Percentiles rank a stretch among this genome's conserved stretches.
Conservation (phyloP, 2,888 invertebrate genomes). For the Poecilobothrus nobilitatus region DNA sequence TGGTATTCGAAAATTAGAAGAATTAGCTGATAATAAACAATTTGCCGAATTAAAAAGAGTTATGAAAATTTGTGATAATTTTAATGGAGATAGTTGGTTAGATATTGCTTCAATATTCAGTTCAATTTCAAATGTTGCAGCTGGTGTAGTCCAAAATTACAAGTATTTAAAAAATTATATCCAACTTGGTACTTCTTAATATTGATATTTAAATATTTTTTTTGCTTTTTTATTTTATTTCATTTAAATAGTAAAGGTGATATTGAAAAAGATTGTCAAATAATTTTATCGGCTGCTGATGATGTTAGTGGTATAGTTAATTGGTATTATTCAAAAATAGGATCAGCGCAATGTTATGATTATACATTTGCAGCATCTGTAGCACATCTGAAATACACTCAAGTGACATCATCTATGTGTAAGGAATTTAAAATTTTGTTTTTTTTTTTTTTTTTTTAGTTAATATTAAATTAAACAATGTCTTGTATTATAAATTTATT, state of each 20-base stretch:
- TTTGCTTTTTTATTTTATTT: slow-evolving; percentile 16
- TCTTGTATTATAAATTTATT: slow-evolving; percentile 20
- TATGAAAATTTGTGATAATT: slow-evolving; percentile 29
- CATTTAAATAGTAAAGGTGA: slow-evolving; percentile 27
- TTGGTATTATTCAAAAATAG: slow-evolving; percentile 27
- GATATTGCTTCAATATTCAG: slow-evolving; percentile 31
- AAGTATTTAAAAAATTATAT: slow-evolving; percentile 20
- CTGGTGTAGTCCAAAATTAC: slow-evolving; percentile 31
- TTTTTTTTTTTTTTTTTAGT: too few relatives aligned
- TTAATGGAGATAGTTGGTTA: slow-evolving; percentile 24
- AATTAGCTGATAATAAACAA: slow-evolving; percentile 23
- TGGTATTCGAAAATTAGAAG: slow-evolving; percentile 30
- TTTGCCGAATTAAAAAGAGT: slow-evolving; percentile 23
- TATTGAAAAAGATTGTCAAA: slow-evolving; percentile 31
- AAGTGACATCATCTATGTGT: slow-evolving; percentile 29
- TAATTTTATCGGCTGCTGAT: slow-evolving; percentile 30
- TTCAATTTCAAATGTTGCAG: slow-evolving; percentile 30
- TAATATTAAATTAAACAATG: neutral
- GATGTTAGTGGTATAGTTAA: slow-evolving; percentile 32
- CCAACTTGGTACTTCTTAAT: slow-evolving; percentile 18
- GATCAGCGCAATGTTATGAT: slow-evolving; percentile 27
- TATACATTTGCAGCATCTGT: slow-evolving; percentile 31
- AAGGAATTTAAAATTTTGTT: slow-evolving; percentile 15
- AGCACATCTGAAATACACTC: slow-evolving; percentile 24
- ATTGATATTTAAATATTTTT: slow-evolving; percentile 26